Base-by-base conservation (phyloP, 2,797 vertebrate genomes). In the Cuniculus paca region DNA sequence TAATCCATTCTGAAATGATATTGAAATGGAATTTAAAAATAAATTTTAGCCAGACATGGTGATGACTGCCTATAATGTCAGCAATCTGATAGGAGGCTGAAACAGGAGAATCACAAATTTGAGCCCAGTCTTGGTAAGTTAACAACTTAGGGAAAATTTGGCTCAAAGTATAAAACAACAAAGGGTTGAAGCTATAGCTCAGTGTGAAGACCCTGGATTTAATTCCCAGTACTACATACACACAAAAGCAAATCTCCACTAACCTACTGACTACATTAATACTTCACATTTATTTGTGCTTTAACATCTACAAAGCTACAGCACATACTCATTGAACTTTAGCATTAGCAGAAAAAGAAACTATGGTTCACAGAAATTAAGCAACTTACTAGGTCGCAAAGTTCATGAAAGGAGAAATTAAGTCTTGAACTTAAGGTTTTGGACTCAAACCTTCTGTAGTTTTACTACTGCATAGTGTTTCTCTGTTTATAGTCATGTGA, bases 1-100 rank as follows among this genome's bases (percentile, higher is more conserved):
- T 9, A 87, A 34, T 63, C 36, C 3, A n/a, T 97, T 92, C 48
- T 42, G 88, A 70, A 92, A 36, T 63, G 34, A 91, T 94, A 10
- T 85, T 52, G 12, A 90, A 95, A 56, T 65, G 5, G 16, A 58
- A 28, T 36, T 90, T 96, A 70, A 79, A 89, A 89, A 52, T 5
- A 80, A 95, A 88, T 78, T 42, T 85, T 20, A 31, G 28, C 48
- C 48, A 48, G 16, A 2, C 4, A 52, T 52, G 48, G 16, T 52
- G 8, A 31, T 78, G 17, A 31, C 11, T 34, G 16, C 13, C 42
- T 75, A 5, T 8, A 75, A 48, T 28, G 12, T 14, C 42, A 45
- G 20, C 48, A 52, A 16, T 19, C 31, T 78, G 17, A 31, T 34
- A 4, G 48, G 16, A 52, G 45, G 28, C 75, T n/a, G 45, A 78